Evolutionary conservation across 2,888 invertebrate species (phyloP), one percentile per base, ranked within the genome.

Genomic region (Ochlodes sylvanus): DNA sequence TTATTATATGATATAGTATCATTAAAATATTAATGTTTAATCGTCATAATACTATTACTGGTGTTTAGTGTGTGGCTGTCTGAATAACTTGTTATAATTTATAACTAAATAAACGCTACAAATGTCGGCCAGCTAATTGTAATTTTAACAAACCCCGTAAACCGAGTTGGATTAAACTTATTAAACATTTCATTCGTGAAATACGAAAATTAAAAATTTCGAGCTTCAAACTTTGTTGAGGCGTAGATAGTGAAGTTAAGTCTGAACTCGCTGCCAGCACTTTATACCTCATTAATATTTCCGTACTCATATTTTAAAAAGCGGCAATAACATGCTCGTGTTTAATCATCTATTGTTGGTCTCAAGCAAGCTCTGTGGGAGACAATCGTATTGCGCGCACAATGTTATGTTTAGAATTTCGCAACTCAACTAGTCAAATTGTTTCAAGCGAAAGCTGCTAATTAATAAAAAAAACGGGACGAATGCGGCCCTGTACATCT

Each of bases 401-500:
- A 38, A 15, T 54, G 62, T 44, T 9, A 17, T 19, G 55, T 54
- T 60, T 54, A 32, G 60, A 66, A 41, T 54, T 41, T 32, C n/a
- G 32, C 47, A 34, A 34, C 34, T 21, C 47, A 47, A 62, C 62
- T 56, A 44, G 54, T 42, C 61, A 67, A 69, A 62, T 66, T 67
- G 70, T 68, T 69, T 68, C 62, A 57, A 54, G 57, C 65, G 68
- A 69, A 69, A 57, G 69, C 67, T 63, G 57, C 52, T 72, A 78
- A 77, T 80, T 80, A 80, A 79, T 76, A 80, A 77, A 73, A 74
- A 73, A 73, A 70, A 60, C 67, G 65, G 61, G 32, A 44, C 64
- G 75, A 86, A 75, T 89, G 73, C 90, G 81, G 72, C 81, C 83
- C 91, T 90, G 90, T 66, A 65, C 84, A 81, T 91, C 91, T 92